Conservation (phyloP, 1,140 invertebrate species). For the Thaumetopoea pityocampa region DNA sequence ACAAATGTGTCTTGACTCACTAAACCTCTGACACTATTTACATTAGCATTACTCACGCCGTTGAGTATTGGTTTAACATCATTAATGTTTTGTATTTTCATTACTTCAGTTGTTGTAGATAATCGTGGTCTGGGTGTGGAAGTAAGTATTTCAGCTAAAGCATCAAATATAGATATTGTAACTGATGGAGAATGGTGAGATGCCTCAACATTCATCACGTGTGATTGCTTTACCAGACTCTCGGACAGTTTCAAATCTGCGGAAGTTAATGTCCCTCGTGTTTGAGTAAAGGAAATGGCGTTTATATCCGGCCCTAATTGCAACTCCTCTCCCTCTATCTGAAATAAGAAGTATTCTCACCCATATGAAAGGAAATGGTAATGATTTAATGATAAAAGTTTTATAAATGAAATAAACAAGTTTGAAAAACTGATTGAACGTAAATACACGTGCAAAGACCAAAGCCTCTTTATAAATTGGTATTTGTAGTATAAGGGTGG, state of each 20-base stretch:
- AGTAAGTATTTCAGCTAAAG: slow-evolving; percentile 75
- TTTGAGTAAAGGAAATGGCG: slow-evolving; percentile 70
- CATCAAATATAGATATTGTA: slow-evolving; percentile 76
- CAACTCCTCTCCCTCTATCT: slow-evolving; percentile 74
- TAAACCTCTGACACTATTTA: slow-evolving; percentile 61
- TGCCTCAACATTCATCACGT: slow-evolving; percentile 73
- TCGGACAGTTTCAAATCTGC: slow-evolving; percentile 70
- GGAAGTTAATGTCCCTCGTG: slow-evolving; percentile 65
- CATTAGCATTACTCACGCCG: slow-evolving; percentile 70
- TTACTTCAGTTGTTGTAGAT: slow-evolving; percentile 68
- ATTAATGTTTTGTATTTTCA: slow-evolving; percentile 50
- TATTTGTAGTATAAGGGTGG: too few relatives aligned
- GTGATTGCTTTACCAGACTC: slow-evolving; percentile 63
- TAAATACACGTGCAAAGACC: slow-evolving; percentile 59
- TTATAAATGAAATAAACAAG: slow-evolving; percentile 11
- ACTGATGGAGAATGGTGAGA: slow-evolving; percentile 74
- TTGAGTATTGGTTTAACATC: slow-evolving; percentile 52
- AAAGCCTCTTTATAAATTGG: slow-evolving; percentile 73
- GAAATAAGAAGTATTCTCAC: slow-evolving; percentile 73
- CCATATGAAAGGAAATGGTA: slow-evolving; percentile 62
- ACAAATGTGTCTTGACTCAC: slow-evolving; percentile 45
- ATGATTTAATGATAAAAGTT: slow-evolving; percentile 19
- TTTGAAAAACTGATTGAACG: slow-evolving; percentile 23
- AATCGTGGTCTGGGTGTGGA: slow-evolving; percentile 67
- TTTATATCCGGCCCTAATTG: slow-evolving; percentile 71